These are phyloP conservation scores for Parazoanthus swiftii DNA, from an alignment of 92 coral and sea anemone species.

Conservation along the genomic window DNA sequence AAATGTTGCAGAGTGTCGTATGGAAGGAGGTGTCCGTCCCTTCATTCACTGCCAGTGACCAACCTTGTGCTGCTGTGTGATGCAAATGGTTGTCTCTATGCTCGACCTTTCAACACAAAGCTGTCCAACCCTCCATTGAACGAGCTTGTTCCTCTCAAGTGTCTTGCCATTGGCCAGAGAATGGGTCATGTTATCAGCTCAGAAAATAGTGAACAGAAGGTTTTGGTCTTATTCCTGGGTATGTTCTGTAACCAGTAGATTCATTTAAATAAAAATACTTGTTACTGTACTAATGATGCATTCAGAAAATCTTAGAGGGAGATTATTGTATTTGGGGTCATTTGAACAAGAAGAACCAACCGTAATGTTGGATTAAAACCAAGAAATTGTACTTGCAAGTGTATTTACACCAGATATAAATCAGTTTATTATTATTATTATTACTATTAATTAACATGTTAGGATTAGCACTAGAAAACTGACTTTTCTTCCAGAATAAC, in stretches of 20 bases:
- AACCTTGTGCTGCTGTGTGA: slow-evolving; percentile 72
- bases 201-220: slow-evolving; percentile 55
- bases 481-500: too few species aligned
- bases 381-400: too few species aligned
- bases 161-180: slow-evolving; percentile 69
- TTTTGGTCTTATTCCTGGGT: slow-evolving; percentile 73
- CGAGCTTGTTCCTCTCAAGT: slow-evolving; percentile 77
- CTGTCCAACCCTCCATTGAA: slow-evolving; percentile 63
- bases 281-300: too few species aligned
- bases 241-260: slow-evolving; percentile 29
- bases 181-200: slow-evolving; percentile 53
- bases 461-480: too few species aligned
- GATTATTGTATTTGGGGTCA: too few species aligned
- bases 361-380: too few species aligned
- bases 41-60: slow-evolving; percentile 62
- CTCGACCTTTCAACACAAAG: slow-evolving; percentile 87
- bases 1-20: background rate
- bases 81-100: slow-evolving; percentile 81
- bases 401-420: too few species aligned
- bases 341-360: too few species aligned
- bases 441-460: too few species aligned
- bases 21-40: slow-evolving; percentile 48
- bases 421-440: too few species aligned
- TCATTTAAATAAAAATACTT: too few species aligned
- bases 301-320: too few species aligned